Conservation (phyloP, 1,140 invertebrate genomes). For the Coboldia fuscipes region DNA sequence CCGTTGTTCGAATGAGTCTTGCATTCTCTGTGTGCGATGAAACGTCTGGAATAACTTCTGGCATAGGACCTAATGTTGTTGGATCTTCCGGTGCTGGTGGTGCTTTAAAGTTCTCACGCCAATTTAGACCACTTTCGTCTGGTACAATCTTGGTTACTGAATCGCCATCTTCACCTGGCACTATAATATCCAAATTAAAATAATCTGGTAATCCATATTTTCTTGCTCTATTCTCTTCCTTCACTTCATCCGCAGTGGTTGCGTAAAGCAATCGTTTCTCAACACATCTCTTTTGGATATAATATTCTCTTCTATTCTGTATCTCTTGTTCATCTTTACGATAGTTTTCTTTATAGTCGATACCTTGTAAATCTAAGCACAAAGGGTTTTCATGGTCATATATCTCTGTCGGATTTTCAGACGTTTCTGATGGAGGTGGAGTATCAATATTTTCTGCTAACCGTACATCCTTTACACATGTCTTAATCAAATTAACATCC, state of each 20-base stretch:
- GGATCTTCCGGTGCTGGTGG: neutral
- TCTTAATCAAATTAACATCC: constrained; percentile 5
- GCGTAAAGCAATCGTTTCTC: constrained; percentile 8
- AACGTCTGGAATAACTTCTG: neutral
- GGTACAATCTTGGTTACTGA: constrained; percentile 1
- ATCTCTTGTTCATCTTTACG: constrained; percentile 15
- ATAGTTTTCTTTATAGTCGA: constrained; percentile 16
- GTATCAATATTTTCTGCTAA: constrained; percentile 14
- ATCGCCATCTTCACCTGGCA: constrained; percentile 6
- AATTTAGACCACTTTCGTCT: no score
- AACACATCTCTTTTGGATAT: constrained; percentile 12
- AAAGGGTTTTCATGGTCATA: constrained; percentile 18
- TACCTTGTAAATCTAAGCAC: constrained; percentile 15
- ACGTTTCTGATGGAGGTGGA: constrained; percentile 9
- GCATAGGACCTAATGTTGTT: neutral
- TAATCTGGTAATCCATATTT: constrained; percentile 6
- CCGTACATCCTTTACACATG: no score
- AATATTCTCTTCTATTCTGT: constrained; percentile 13
- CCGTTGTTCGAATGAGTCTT: constrained; percentile 10
- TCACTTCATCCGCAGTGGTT: constrained; percentile 8
- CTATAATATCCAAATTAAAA: constrained; percentile 2
- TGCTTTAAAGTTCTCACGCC: neutral
- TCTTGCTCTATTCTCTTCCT: constrained; percentile 10
- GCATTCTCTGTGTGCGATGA: constrained; percentile 4
- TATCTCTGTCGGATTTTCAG: constrained; percentile 9